Base-by-base conservation (phyloP, 2,797 vertebrate species). In the Pteronotus mesoamericanus region DNA sequence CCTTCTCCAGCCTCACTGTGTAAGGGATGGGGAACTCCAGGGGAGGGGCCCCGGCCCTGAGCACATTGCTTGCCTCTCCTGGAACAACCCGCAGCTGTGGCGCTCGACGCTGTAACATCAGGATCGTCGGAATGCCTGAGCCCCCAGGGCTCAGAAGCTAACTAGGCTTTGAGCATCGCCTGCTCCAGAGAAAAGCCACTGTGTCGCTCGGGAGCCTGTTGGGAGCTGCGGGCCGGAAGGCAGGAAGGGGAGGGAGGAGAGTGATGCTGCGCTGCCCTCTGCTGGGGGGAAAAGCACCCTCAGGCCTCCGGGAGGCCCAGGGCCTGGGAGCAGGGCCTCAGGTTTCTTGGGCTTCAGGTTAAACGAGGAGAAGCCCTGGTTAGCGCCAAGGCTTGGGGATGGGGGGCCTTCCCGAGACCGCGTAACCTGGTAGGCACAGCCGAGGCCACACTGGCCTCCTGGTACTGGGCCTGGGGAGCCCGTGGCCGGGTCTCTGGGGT, bases 211-310 rank as follows among this genome's bases (percentile, higher is more conserved):
- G 37, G 16, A 59, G 14, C 37, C 19, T 51, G 16, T 9, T 91
- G 6, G 16, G 14, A 11, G 32, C 21, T 82, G 21, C 26, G 22
- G 34, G 29, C 51, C 7, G 8, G 37, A 22, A 51, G 32, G 14
- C 1, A 5, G 78, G 46, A n/a, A 9, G 5, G 32, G 44, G 24
- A 19, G 15, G 59, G 39, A 39, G 19, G n/a, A 34, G 42, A 86
- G 46, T 0, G 1, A 19, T 7, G 44, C 3, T 9, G 32, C 64
- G 72, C 74, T 72, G 86, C 88, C 85, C 77, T 51, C 85, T 96
- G 69, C 72, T 0, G 42, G 74, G 26, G 5, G 18, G 53, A n/a
- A n/a, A n/a, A 55, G 4, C 46, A 3, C 19, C 10, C 0, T 0
- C 34, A 53, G 37, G 34, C 42, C 6, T 9, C 61, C 0, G 9